Conservation (phyloP, 2,888 invertebrate genomes). For the Phoenoteleia sp. region DNA sequence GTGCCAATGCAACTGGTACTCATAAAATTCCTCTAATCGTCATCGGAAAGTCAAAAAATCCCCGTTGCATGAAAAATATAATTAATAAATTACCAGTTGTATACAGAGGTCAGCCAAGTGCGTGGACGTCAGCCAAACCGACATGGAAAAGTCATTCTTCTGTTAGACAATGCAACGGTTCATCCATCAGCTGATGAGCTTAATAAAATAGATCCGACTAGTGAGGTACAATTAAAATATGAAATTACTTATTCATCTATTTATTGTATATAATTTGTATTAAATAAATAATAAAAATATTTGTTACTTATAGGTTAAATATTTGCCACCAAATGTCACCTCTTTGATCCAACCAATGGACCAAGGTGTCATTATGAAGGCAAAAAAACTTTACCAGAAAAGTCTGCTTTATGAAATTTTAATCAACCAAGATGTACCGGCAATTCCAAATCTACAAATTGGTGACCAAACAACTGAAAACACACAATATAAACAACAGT, state of each 20-base stretch:
- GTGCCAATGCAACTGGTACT: conserved; percentile 21
- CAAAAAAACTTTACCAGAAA: conserved; percentile 19
- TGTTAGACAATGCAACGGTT: conserved; percentile 15
- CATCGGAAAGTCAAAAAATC: conserved; percentile 13
- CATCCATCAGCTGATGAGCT: conserved; percentile 6
- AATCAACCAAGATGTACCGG: background rate
- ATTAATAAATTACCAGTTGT: background rate
- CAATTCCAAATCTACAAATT: background rate
- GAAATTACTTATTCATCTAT: background rate
- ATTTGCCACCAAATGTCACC: conserved; percentile 18
- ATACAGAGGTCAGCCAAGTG: conserved; percentile 5
- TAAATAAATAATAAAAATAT: background rate
- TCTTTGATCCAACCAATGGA: conserved; percentile 21
- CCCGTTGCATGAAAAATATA: background rate
- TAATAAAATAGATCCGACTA: background rate
- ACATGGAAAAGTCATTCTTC: background rate
- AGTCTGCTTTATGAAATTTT: background rate
- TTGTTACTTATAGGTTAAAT: conserved; percentile 4
- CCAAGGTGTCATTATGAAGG: conserved; percentile 21
- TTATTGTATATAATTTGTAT: background rate
- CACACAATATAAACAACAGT: too few relatives aligned
- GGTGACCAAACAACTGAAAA: background rate
- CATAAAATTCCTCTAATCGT: conserved; percentile 9
- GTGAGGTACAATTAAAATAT: background rate
- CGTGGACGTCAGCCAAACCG: background rate